Conservation (phyloP, 2,797 vertebrate genomes). For the Channa striata region DNA sequence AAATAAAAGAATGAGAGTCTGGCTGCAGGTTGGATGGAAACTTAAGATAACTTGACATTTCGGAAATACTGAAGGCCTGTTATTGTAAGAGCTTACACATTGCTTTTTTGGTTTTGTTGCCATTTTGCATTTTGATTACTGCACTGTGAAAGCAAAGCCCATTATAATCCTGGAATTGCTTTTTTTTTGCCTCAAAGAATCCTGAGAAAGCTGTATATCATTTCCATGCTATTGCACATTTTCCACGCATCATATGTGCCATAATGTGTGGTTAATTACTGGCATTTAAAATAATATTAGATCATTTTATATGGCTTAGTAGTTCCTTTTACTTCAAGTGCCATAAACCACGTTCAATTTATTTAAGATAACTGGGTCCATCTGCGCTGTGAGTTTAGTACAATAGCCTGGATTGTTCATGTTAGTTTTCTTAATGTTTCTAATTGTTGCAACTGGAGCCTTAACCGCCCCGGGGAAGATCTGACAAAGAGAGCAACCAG, state of each 20-base stretch:
- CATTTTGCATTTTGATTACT: constrained; percentile 17
- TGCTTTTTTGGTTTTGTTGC: background rate
- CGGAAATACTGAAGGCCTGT: constrained; percentile 25
- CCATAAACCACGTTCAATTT: background rate
- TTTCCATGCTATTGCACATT: background rate
- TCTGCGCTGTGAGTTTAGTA: background rate
- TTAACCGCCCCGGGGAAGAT: constrained; percentile 49
- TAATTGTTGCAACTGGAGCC: constrained; percentile 10
- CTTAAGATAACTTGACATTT: constrained; percentile 48
- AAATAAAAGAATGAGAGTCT: constrained; percentile 28
- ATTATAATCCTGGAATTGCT: background rate
- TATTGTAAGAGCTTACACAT: constrained; percentile 5
- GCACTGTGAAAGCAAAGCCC: background rate
- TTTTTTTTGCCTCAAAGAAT: background rate
- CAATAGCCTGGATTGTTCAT: background rate
- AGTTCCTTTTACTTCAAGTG: background rate
- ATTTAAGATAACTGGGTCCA: background rate
- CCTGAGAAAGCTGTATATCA: background rate
- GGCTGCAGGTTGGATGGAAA: constrained; percentile 52
- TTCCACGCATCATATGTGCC: background rate
- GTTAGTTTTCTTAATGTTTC: background rate
- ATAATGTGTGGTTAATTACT: background rate
- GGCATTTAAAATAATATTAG: background rate
- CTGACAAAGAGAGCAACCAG: constrained; percentile 12
- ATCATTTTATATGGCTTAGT: no score